Percentiles rank a stretch among this genome's conserved stretches.
phyloP scores from a whole-genome alignment of 2,797 vertebrate genomes.

The Liparis tanakae region DNA sequence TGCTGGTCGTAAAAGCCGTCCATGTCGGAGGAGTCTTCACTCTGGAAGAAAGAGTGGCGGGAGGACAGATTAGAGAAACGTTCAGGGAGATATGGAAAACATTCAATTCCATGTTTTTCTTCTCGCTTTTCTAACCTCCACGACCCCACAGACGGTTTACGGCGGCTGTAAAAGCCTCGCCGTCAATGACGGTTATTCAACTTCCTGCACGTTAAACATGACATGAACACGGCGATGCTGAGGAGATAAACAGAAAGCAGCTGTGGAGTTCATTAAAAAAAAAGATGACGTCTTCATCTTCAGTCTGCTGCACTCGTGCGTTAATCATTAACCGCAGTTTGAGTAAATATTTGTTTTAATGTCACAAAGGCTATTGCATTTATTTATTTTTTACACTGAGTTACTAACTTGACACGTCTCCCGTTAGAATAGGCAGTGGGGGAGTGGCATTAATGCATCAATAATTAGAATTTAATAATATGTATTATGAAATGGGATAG shows the following conservation, averaged over 20 bases:
- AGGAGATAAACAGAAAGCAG: constrained; percentile 24
- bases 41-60: constrained; percentile 23
- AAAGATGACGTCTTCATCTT: constrained; percentile 3
- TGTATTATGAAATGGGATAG: neutral
- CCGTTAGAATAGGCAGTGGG: too few relatives aligned
- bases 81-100: neutral
- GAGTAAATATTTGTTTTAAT: neutral
- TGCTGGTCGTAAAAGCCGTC: constrained; percentile 96
- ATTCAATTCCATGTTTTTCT: neutral
- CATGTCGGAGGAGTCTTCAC: constrained; percentile 82
- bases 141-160: constrained; percentile 19
- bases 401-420: too few relatives aligned
- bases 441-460: too few relatives aligned
- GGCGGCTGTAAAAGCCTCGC: constrained; percentile 17
- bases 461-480: neutral
- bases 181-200: constrained; percentile 22
- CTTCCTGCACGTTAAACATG: neutral
- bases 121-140: neutral
- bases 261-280: neutral
- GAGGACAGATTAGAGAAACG: neutral
- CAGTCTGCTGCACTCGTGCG: neutral
- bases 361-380: too few relatives aligned
- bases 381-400: too few relatives aligned
- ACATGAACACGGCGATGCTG: neutral
- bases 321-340: neutral